Evolutionary conservation across 2,888 invertebrate species (phyloP), one percentile per base, ranked within the genome.

Genomic region (Hesperia comma): DNA sequence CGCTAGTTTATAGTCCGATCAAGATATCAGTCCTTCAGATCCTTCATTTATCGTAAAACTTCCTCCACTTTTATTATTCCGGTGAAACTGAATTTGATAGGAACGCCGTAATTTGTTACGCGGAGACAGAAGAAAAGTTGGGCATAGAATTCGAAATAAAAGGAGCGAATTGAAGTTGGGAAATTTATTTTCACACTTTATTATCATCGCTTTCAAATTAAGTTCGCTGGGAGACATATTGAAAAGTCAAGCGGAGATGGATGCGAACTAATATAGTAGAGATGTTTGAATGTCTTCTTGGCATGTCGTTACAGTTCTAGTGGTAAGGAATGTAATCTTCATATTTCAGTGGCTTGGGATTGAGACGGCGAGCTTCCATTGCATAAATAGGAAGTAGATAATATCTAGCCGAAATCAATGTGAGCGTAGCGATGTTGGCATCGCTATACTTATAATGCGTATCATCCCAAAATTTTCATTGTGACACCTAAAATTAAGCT

Each of bases 31-130:
- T 15, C 63, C n/a, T n/a, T n/a, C n/a, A n/a, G 46, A 63, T 63
- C 56, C 57, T 63, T 63, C 46, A 26, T 49, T 57, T 57, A 49
- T 57, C 57, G 63, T 63, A 63, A 63, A 63, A 63, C 63, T 63
- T 49, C 56, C 63, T 63, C 56, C 56, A 51, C 57, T 57, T 57
- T 63, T 63, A 57, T 63, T 63, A 49, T 51, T 57, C 56, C 56
- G 37, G 46, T 12, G 54, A 51, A 63, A 62, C 54, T 63, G 63
- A 63, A 57, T 63, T 63, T 49, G 63, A 63, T 63, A 56, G 55
- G 49, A 55, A 49, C 46, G 49, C 10, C 19, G 56, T 63, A 63
- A 63, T 63, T 63, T 63, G 63, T 63, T 57, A 63, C 61, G 19
- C 37, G 61, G 26, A 21, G 43, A 61, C 57, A 56, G 63, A 63